Evolutionary conservation across 2,113 vertebrate genomes (phyloP).

Genomic region (Carassius auratus): DNA sequence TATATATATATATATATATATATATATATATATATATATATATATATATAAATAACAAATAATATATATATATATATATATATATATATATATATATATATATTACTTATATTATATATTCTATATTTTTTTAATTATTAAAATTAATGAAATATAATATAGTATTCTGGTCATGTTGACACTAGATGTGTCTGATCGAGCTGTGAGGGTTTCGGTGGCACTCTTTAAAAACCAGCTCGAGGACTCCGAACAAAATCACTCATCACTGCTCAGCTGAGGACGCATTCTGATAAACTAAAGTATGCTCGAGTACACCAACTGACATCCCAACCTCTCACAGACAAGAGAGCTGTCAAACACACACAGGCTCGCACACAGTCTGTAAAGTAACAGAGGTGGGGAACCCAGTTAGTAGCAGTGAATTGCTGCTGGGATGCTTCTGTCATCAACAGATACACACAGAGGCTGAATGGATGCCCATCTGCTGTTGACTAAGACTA

Average conservation of each 20-base stretch:
- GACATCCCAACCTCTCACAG: conserved; percentile 11
- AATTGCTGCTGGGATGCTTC: background rate
- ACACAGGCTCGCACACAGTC: background rate
- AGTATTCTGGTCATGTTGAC: background rate
- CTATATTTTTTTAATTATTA: background rate
- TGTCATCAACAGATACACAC: background rate
- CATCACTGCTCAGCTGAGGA: background rate
- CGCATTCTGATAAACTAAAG: conserved; percentile 19
- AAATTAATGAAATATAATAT: too few species aligned
- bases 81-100: background rate
- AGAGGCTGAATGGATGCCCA: background rate
- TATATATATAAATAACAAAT: background rate
- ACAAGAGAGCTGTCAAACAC: background rate
- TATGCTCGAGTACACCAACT: background rate
- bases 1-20: too few species aligned
- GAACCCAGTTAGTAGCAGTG: conserved; percentile 2
- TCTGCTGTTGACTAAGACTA: conserved; percentile 10
- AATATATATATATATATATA: background rate
- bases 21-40: background rate
- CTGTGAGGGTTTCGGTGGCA: background rate
- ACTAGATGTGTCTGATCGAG: background rate
- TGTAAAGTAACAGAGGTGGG: conserved; percentile 7
- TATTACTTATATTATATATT: too few species aligned
- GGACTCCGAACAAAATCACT: background rate
- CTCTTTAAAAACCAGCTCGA: background rate